A percentile compares a stretch with the other conserved stretches of the same genome.
Evolutionary conservation across 1,140 invertebrate genomes (phyloP).

Genomic region (Drosophila mauritiana): DNA sequence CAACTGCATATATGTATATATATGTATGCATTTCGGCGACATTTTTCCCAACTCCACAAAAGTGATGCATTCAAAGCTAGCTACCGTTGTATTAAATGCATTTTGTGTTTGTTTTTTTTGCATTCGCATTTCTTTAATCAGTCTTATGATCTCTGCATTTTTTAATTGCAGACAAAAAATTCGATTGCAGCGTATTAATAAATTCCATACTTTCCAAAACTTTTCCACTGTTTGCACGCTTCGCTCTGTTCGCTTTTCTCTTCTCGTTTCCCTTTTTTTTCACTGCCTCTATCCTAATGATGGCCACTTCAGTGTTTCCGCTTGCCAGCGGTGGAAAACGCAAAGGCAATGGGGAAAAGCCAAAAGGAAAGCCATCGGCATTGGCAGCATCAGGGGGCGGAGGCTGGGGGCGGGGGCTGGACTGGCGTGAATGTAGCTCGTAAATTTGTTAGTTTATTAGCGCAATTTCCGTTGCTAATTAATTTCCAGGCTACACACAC

Average conservation of each 20-base stretch:
- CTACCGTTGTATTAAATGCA: not conserved
- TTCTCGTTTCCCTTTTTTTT: conserved; percentile 21
- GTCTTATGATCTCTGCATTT: too few relatives aligned
- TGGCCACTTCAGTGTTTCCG: conserved; percentile 76
- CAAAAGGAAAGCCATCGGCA: conserved; percentile 32
- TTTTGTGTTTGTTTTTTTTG: not conserved
- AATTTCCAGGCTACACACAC: conserved; percentile 75
- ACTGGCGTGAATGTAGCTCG: conserved; percentile 76
- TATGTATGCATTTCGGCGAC: not conserved
- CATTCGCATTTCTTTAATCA: not conserved
- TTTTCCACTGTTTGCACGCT: conserved; percentile 2
- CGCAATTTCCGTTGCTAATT: conserved; percentile 83
- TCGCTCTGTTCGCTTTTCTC: conserved; percentile 6
- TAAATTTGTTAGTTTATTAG: conserved; percentile 84
- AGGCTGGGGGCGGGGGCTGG: conserved; percentile 29
- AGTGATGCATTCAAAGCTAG: not conserved
- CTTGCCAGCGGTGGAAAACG: conserved; percentile 22
- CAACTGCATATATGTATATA: not conserved
- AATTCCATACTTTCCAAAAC: not conserved
- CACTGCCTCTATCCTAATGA: conserved; percentile 62
- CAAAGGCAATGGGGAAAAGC: conserved; percentile 33
- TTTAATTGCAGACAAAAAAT: not conserved
- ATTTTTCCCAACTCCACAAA: conserved; percentile 5
- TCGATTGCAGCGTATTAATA: not conserved
- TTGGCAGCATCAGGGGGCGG: conserved; percentile 24